Evolutionary conservation across 2,888 invertebrate genomes (phyloP).

Genomic region (Trissonchulus sp.): DNA sequence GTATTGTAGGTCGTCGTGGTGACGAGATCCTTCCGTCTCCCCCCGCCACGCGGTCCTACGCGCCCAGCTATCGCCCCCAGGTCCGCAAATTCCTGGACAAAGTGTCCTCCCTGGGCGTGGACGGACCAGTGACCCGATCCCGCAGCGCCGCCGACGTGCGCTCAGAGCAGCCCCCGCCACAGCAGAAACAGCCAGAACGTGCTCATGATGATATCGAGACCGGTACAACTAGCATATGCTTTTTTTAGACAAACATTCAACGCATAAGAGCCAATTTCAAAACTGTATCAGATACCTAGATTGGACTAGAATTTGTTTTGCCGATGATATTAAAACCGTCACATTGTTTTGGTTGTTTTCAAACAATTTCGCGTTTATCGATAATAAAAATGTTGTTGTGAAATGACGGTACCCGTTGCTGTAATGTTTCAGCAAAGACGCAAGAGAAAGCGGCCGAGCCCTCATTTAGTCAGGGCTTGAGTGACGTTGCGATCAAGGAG

Average conservation of each 20-base stretch:
- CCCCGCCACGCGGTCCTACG: conserved; percentile 16
- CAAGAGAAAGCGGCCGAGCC: conserved; percentile 37
- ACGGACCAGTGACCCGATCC: conserved; percentile 8
- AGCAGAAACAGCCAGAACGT: not conserved
- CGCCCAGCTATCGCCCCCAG: conserved; percentile 26
- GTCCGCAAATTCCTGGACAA: conserved; percentile 19
- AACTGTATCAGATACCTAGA: too few relatives aligned
- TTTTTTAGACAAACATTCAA: too few relatives aligned
- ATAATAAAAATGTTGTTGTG: too few relatives aligned
- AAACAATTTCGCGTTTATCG: too few relatives aligned
- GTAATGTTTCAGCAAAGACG: not conserved
- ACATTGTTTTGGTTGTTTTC: too few relatives aligned
- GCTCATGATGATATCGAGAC: not conserved
- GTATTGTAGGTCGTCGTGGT: conserved; percentile 28
- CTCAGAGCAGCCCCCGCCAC: not conserved
- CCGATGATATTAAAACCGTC: too few relatives aligned
- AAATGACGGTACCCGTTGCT: too few relatives aligned
- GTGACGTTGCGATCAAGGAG: conserved; percentile 38
- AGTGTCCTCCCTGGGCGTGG: not conserved
- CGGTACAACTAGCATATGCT: too few relatives aligned
- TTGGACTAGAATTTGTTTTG: too few relatives aligned
- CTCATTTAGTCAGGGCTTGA: conserved; percentile 39
- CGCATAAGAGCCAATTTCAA: too few relatives aligned
- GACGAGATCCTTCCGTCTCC: conserved; percentile 31
- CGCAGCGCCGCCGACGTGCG: conserved; percentile 9